Base-by-base conservation (phyloP, 2,888 invertebrate species). In the Rhagonycha lutea region DNA sequence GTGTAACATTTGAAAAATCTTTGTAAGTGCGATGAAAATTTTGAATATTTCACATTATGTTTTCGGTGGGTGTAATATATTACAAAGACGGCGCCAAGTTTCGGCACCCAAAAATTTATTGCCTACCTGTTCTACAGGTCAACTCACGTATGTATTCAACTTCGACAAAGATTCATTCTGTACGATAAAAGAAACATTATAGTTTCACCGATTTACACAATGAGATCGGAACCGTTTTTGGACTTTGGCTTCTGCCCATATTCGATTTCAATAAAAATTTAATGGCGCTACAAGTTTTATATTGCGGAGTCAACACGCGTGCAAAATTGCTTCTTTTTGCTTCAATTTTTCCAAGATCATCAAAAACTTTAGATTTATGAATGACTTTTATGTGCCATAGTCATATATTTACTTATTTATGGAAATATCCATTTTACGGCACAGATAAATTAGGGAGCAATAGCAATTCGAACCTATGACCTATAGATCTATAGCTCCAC, bases 101-200 rank as follows among this genome's bases (percentile, higher is more conserved):
- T 76, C 74, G 77, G 68, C 77, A 74, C 74, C 65, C 62, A 61
- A 28, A 74, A 73, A 77, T 77, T 74, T 74, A 77, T 63, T 68
- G 65, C 63, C 62, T 73, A 60, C 71, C 70, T 68, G 14, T 70
- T 68, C 10, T 70, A 60, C 69, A 72, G 68, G 72, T 75, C 71
- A 74, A 14, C 23, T 29, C 69, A 70, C 65, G 26, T 65, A 47
- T 47, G 47, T 47, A 47, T 47, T 47, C 47, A 47, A 47, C 47
- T 47, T 12, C 47, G n/a, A 47, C 47, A 47, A n/a, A 47, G 47
- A 47, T 47, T n/a, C 47, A 47, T 47, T 47, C 47, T 47, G 47
- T 47, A n/a, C 47, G 47, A 47, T 47, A 47, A 47, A 47, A 47
- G 47, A 47, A 47, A 47, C 47, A 47, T 47, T 47, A 47, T 47